Conservation (phyloP, 2,797 vertebrate genomes). For the Danio tinwini region DNA sequence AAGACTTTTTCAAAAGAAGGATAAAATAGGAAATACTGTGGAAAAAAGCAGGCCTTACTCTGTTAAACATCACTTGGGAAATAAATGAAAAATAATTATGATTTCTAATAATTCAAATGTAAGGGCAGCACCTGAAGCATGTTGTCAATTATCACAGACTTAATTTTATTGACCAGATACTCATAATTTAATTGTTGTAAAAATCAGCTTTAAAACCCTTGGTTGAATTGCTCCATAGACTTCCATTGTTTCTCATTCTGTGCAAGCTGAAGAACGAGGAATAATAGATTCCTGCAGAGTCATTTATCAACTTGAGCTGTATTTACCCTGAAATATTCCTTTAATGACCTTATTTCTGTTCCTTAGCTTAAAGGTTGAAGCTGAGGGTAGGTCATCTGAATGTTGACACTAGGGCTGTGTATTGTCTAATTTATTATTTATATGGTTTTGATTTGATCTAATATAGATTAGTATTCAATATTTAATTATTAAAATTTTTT, state of each 20-base stretch:
- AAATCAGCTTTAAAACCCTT: slow-evolving; percentile 7
- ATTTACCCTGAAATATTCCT: slow-evolving; percentile 2
- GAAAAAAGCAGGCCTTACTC: too few relatives aligned
- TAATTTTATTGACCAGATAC: not conserved
- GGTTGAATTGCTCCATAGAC: too few relatives aligned
- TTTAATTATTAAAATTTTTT: too few relatives aligned
- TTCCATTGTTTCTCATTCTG: not conserved
- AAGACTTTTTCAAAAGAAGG: too few relatives aligned
- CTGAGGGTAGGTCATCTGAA: not conserved
- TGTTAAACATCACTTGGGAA: too few relatives aligned
- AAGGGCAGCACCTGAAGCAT: not conserved
- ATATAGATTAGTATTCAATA: too few relatives aligned
- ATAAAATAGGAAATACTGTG: too few relatives aligned
- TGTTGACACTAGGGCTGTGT: not conserved
- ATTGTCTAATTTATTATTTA: too few relatives aligned
- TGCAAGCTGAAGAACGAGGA: not conserved
- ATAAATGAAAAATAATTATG: too few relatives aligned
- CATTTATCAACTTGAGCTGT: not conserved
- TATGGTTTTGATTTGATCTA: too few relatives aligned
- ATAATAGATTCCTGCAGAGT: not conserved
- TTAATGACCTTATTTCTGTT: not conserved
- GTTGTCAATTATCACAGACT: not conserved
- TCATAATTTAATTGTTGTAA: not conserved
- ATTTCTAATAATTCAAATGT: not conserved
- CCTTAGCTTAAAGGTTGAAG: not conserved